Base-by-base conservation (phyloP, 2,888 invertebrate genomes). In the Merodon equestris region DNA sequence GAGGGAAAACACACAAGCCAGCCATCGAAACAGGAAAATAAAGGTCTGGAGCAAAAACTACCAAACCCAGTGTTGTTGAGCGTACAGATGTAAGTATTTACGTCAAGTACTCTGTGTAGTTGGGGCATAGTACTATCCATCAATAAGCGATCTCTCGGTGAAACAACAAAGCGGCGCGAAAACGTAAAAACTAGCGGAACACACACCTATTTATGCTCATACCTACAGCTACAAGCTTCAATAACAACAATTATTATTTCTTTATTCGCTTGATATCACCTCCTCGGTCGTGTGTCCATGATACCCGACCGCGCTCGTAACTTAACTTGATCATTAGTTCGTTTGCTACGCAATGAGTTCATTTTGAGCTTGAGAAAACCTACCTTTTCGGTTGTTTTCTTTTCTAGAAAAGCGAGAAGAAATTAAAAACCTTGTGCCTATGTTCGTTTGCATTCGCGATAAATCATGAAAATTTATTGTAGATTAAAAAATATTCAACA, bases 391-490 rank as follows among this genome's bases (percentile, higher is more conserved):
- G n/a, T 27, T 27, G 27, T 27, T 4, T 27, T 7, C 7, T 4
- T 7, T 27, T 4, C 27, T 27, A 4, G 27, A 27, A 27, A 27
- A 27, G 27, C 27, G 27, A 27, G 7, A 27, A 27, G 27, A n/a
- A n/a, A n/a, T n/a, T n/a, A n/a, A n/a, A n/a, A n/a, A n/a, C n/a
- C n/a, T n/a, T 13, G 53, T n/a, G 45, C 54, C 63, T 36, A 42
- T 36, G 15, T 48, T 15, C 50, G 48, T 56, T 66, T 57, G 48
- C 56, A 56, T 70, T 61, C 56, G 45, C 70, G 53, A 70, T 70
- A 70, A 70, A 53, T 54, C 54, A 56, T 61, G 47, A 70, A 61
- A 70, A 61, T 56, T 56, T 56, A 71, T 67, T 67, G 57, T 63
- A 42, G 48, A 56, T 61, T 60, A 71, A 71, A 70, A 67, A 47